These are phyloP conservation scores for Ctenosaura bakeri DNA, from an alignment of 2,797 vertebrate genomes.

Conservation along the genomic window DNA sequence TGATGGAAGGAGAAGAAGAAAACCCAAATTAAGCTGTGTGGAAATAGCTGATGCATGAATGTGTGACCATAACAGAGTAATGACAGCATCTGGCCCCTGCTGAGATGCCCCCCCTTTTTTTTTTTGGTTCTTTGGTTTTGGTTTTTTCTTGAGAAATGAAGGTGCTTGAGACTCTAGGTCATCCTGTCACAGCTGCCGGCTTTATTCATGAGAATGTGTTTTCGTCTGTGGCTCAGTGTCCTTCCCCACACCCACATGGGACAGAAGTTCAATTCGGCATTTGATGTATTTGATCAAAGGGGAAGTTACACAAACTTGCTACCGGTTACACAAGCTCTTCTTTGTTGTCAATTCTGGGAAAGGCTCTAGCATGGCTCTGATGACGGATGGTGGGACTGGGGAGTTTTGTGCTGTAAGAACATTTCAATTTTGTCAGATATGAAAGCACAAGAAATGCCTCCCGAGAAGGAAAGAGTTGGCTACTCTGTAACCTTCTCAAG, in stretches of 20 bases:
- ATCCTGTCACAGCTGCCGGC: not conserved
- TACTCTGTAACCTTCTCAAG: conserved; percentile 15
- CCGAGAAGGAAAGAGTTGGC: conserved; percentile 1
- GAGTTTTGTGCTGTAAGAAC: not conserved
- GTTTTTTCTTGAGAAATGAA: conserved; percentile 7
- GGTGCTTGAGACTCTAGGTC: not conserved
- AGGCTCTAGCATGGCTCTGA: not conserved
- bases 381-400: not conserved
- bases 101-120: not conserved
- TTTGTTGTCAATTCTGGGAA: conserved; percentile 41
- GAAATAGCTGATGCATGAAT: not conserved
- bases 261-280: conserved; percentile 22
- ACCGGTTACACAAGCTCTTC: conserved; percentile 13
- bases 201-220: conserved; percentile 27
- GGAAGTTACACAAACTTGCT: conserved; percentile 16
- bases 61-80: not conserved
- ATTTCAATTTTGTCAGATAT: not conserved
- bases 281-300: conserved; percentile 37
- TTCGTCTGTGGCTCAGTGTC: not conserved
- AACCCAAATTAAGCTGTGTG: not conserved
- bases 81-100: conserved; percentile 8
- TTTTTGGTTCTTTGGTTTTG: not conserved
- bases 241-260: not conserved
- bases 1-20: not conserved
- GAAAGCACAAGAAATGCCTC: not conserved